These are phyloP conservation scores for Hydra vulgaris DNA, from an alignment of 30 jellyfish, hydroid and myxozoan species.

Conservation along the genomic window DNA sequence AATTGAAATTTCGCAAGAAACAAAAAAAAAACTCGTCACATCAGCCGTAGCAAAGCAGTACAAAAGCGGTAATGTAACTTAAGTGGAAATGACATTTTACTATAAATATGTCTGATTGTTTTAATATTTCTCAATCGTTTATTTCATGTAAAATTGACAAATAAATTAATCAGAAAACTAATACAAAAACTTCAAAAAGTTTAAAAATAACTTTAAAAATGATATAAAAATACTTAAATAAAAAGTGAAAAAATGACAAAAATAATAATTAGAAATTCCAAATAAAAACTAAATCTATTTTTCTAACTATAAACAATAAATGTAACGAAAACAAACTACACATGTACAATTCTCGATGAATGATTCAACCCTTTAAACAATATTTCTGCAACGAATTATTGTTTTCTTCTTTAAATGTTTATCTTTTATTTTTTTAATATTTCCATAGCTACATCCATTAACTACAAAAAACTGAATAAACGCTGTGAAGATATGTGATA, in stretches of 20 bases:
- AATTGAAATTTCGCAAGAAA: neutral
- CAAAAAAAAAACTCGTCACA: neutral
- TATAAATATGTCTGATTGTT: neutral
- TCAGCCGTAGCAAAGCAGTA: neutral
- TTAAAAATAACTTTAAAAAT: too few species aligned
- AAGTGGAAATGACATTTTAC: neutral
- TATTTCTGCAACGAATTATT: neutral
- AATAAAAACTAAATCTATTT: neutral
- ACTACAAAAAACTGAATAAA: conserved; percentile 46
- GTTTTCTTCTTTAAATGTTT: neutral
- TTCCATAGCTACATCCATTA: neutral
- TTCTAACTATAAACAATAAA: neutral
- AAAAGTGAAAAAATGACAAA: neutral
- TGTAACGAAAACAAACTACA: neutral
- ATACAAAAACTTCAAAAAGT: neutral
- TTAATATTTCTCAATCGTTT: neutral
- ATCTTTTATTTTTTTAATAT: too few species aligned
- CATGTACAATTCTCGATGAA: neutral
- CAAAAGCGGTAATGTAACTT: neutral
- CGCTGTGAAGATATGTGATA: conserved; percentile 71
- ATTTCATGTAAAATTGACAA: neutral
- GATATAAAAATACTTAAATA: neutral
- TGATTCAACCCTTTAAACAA: neutral
- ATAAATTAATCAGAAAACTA: neutral
- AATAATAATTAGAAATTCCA: neutral